Evolutionary conservation across 2,113 vertebrate species (phyloP), one percentile per base, ranked within the genome.

Genomic region (Pteropus alecto): DNA sequence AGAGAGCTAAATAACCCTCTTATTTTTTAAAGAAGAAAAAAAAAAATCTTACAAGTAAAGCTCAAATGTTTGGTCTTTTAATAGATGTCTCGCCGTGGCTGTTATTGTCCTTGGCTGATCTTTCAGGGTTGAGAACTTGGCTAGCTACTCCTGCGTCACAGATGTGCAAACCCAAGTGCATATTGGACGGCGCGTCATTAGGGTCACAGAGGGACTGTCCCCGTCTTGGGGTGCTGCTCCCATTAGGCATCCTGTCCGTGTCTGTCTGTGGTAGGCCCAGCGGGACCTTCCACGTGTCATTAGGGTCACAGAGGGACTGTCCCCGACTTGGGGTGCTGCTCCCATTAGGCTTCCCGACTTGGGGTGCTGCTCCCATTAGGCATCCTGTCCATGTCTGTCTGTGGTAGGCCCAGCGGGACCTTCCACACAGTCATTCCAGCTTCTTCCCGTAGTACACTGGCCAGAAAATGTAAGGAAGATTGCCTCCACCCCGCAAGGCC

Each of bases 1-100:
- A 70, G 54, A 93, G 78, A 95, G 61, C 93, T 94, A 96, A 97
- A 83, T 90, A 81, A 63, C 78, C 13, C 46, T 93, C 91, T 96
- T 95, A 89, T 82, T 89, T 87, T 63, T 58, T 83, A 22, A 26
- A 82, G 51, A 51, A 48, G 13, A 77, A 26, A 16, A 67, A 73
- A 73, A 76, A 30, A 63, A 48, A 26, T n/a, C 51, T 93, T 93
- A 94, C 51, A 70, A 93, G 68, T 26, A 87, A 91, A 88, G 43
- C 86, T 58, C 71, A 79, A 28, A 92, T 68, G 48, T 90, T 87
- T 67, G 18, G 21, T 35, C 28, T 86, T 93, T 96, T 67, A 24
- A 12, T 70, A 38, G 21, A 12, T 70, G n/a, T 56, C 68, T 77
- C 51, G 19, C 61, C 33, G 41, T 21, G 54, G 81, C 41, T 18